Percentiles rank a stretch among this genome's conserved stretches.
Conservation (phyloP, 2,888 invertebrate species). For the Drosophila merina region DNA sequence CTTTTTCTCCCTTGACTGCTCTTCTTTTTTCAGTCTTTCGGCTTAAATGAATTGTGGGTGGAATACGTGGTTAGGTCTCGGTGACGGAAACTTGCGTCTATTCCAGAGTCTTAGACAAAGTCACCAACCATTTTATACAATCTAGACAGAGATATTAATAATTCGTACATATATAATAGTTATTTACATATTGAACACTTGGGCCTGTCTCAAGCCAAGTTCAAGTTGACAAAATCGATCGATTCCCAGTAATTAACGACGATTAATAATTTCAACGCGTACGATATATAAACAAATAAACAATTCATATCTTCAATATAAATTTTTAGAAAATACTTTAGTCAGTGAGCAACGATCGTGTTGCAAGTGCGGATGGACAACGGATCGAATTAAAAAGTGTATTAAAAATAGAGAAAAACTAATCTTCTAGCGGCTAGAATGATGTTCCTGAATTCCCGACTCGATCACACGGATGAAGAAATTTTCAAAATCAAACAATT, state of each 20-base stretch:
- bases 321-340: slow-evolving; percentile 40
- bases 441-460: slow-evolving; percentile 60
- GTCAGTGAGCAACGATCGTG: slow-evolving; percentile 54
- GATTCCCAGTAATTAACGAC: slow-evolving; percentile 4
- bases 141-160: not conserved
- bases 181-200: not conserved
- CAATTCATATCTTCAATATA: slow-evolving; percentile 37
- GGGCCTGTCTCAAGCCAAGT: slow-evolving; percentile 9
- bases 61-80: slow-evolving; percentile 45
- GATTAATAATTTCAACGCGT: slow-evolving; percentile 59
- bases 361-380: slow-evolving; percentile 50
- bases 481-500: slow-evolving; percentile 68
- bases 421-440: slow-evolving; percentile 17
- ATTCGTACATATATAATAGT: not conserved
- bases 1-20: slow-evolving; percentile 11
- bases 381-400: slow-evolving; percentile 31
- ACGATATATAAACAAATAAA: slow-evolving; percentile 46
- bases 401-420: slow-evolving; percentile 1
- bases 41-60: slow-evolving; percentile 66
- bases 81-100: not conserved
- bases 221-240: slow-evolving; percentile 18
- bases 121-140: no score
- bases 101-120: not conserved
- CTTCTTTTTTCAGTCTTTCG: slow-evolving; percentile 8
- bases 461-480: slow-evolving; percentile 63